Conservation (phyloP, 2,888 invertebrate species). For the Dasypolia templi region DNA sequence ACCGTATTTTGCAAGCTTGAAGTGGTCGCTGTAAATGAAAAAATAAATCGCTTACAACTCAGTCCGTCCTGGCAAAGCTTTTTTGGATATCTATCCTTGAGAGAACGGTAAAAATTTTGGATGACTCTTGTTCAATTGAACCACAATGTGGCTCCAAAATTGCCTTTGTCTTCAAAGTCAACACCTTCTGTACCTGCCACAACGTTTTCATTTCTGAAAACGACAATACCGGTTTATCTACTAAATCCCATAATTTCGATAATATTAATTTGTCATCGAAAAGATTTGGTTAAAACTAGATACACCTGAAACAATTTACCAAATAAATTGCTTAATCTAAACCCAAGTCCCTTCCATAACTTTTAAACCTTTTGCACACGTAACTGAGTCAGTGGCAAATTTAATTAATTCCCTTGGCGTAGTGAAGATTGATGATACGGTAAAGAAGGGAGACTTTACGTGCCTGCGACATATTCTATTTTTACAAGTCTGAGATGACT, state of each 20-base stretch:
- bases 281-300: background rate
- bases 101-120: too few relatives aligned
- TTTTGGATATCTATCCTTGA: too few relatives aligned
- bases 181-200: background rate
- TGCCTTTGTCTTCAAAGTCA: too few relatives aligned
- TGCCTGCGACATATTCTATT: conserved; percentile 70
- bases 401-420: conserved; percentile 77
- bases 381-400: conserved; percentile 74
- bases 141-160: too few relatives aligned
- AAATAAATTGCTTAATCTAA: conserved; percentile 24
- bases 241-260: background rate
- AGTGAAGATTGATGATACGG: conserved; percentile 74
- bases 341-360: conserved; percentile 44
- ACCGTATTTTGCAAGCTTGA: background rate
- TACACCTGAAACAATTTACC: background rate
- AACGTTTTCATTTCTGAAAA: background rate
- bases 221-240: background rate
- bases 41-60: too few relatives aligned
- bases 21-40: too few relatives aligned
- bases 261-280: background rate
- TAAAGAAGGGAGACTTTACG: conserved; percentile 68
- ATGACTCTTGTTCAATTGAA: too few relatives aligned
- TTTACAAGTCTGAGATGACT: conserved; percentile 51
- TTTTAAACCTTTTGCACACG: conserved; percentile 53
- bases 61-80: too few relatives aligned